Conservation (phyloP, 2,797 vertebrate genomes). For the Peromyscus aztecus region DNA sequence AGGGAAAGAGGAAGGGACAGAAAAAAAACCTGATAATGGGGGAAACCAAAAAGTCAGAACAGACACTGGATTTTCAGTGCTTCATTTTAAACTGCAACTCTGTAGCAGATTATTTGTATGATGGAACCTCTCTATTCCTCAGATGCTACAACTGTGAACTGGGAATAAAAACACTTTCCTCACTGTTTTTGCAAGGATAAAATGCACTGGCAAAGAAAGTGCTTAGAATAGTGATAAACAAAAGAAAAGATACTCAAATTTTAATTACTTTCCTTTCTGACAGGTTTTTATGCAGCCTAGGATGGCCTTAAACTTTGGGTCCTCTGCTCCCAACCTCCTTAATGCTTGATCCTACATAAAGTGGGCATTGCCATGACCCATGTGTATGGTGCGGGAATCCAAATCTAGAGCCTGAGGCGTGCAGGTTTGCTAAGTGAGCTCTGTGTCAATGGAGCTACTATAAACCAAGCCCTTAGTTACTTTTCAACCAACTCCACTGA, state of each 20-base stretch:
- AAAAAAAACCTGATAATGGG: not conserved
- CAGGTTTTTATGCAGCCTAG: not conserved
- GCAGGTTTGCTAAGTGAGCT: not conserved
- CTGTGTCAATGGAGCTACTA: not conserved
- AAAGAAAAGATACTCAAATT: not conserved
- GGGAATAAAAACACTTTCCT: not conserved
- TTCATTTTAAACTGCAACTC: not conserved
- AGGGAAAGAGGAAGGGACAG: not conserved
- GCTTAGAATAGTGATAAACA: slow-evolving; percentile 12
- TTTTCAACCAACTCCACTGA: slow-evolving; percentile 47
- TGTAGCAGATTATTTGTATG: not conserved
- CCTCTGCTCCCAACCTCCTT: not conserved
- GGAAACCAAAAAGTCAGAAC: not conserved
- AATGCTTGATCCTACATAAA: not conserved
- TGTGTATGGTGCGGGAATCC: not conserved
- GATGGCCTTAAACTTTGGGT: not conserved
- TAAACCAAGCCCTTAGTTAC: not conserved
- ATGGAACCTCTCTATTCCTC: slow-evolving; percentile 21
- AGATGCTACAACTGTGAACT: not conserved
- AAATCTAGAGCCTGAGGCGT: not conserved
- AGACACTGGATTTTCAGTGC: not conserved
- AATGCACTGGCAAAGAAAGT: not conserved
- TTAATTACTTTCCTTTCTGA: not conserved
- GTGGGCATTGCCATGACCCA: not conserved
- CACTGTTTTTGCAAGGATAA: slow-evolving; percentile 40